Evolutionary conservation across 2,888 invertebrate genomes (phyloP).

Genomic region (Tanytarsus gracilentus): DNA sequence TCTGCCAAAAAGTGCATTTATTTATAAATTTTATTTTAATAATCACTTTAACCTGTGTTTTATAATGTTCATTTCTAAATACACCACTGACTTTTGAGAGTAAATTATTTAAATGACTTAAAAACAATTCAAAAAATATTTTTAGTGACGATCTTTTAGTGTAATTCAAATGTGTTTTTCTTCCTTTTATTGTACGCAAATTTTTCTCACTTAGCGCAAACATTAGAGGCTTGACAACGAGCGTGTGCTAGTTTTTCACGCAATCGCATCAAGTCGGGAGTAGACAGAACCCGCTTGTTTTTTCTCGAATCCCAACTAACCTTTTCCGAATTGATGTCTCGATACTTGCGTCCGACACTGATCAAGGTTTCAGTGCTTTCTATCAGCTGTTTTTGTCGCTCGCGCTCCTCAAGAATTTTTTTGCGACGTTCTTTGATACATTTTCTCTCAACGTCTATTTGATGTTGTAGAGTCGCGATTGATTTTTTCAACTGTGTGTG

Average conservation of each 20-base stretch:
- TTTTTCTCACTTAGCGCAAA: no score
- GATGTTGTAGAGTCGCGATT: not conserved
- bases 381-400: not conserved
- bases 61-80: no score
- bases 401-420: not conserved
- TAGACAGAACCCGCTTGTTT: not conserved
- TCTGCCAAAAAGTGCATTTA: no score
- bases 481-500: not conserved
- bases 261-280: not conserved
- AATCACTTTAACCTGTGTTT: no score
- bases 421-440: slow-evolving; percentile 3
- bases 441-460: not conserved
- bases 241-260: not conserved
- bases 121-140: no score
- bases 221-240: not conserved
- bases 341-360: not conserved
- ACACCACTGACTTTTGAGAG: no score
- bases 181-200: no score
- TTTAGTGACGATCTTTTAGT: no score
- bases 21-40: no score
- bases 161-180: no score
- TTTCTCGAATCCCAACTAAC: not conserved
- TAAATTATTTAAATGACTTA: no score
- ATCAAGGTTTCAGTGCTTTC: not conserved
- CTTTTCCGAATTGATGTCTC: not conserved